These are phyloP conservation scores for Heterodera carotae DNA, from an alignment of 1,140 invertebrate genomes.

Conservation along the genomic window DNA sequence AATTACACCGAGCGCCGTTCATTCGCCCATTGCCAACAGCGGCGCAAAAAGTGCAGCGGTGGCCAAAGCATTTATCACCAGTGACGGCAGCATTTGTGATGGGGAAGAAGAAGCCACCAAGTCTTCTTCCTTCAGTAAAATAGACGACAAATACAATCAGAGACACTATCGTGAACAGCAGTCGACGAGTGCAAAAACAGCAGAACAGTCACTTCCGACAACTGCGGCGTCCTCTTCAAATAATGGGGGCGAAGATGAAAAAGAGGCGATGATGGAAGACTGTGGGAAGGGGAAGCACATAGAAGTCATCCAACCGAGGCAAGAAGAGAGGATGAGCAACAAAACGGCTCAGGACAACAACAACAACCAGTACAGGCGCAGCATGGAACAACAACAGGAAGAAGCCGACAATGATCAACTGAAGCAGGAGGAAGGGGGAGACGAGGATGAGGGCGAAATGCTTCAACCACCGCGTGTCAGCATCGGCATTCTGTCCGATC, in stretches of 20 bases:
- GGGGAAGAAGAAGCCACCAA: not conserved
- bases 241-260: not conserved
- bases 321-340: not conserved
- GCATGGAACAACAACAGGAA: not conserved
- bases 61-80: not conserved
- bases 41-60: not conserved
- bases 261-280: not conserved
- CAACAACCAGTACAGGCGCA: no score
- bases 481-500: conserved; percentile 16
- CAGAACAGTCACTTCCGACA: not conserved
- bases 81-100: not conserved
- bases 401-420: not conserved
- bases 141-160: not conserved
- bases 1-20: not conserved
- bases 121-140: not conserved
- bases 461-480: conserved; percentile 21
- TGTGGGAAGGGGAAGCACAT: not conserved
- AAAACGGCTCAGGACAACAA: no score
- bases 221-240: not conserved
- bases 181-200: not conserved
- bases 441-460: conserved; percentile 10
- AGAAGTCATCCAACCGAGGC: not conserved
- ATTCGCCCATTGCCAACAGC: not conserved
- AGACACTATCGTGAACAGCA: not conserved
- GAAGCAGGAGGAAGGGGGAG: conserved; percentile 9